Base-by-base conservation (phyloP, 2,888 invertebrate species). In the Lypha dubia region DNA sequence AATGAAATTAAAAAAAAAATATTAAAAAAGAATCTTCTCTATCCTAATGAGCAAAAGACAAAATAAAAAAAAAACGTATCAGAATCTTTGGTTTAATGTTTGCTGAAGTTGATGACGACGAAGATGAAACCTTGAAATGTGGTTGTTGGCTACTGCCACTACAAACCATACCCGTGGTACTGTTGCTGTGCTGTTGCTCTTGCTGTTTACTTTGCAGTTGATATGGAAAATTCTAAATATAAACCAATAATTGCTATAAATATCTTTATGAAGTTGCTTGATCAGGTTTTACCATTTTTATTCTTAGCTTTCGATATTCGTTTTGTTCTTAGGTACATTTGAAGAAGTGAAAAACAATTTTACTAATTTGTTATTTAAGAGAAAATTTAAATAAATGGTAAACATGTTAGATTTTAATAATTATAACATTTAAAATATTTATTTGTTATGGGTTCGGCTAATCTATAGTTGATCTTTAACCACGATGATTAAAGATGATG, bases 51-150 rank as follows among this genome's bases (percentile, higher is more conserved):
- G 81, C 77, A 74, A 79, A 81, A 76, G n/a, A 38, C 22, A 38
- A 73, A 13, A 56, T 38, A 17, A 71, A 17, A 22, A 35, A n/a
- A 32, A 38, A 28, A 6, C 35, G 22, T 46, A 20, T 9, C 15
- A 46, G 35, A 56, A 41, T 60, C 60, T 60, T 68, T 77, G 60
- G 24, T n/a, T 68, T 28, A 60, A 77, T 77, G 20, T 70, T 62
- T 79, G 63, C 13, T 71, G 46, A 63, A 53, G 79, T 32, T 68
- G 74, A 62, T 75, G 74, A 68, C 53, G 68, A 68, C 44, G 49
- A 24, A 70, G 77, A 74, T 81, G 65, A 81, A 74, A 79, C 84
- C 81, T 79, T 84, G 80, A 84, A 80, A 84, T 84, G 84, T 75
- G 84, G 81, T 79, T 81, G 70, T 58, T 79, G 73, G 58, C 79